phyloP scores from a whole-genome alignment of 2,888 invertebrate genomes.

The Brenthis ino region DNA sequence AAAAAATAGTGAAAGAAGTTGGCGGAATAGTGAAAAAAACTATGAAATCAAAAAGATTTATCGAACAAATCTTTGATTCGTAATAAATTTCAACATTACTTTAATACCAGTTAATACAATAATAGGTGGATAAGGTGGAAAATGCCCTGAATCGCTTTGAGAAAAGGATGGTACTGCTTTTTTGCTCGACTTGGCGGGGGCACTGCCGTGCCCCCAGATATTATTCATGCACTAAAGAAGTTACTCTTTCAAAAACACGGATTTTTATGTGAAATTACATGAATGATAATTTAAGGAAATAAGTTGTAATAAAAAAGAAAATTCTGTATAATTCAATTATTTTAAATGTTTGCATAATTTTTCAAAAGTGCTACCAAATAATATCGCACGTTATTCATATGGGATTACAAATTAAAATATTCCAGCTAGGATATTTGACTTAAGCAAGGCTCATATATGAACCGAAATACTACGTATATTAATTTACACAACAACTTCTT shows the following conservation, averaged over 20 bases:
- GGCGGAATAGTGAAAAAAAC: neutral
- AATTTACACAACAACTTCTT: conserved; percentile 41
- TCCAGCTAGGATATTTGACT: conserved; percentile 41
- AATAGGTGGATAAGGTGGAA: neutral
- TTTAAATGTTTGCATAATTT: too few species aligned
- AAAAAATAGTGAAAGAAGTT: neutral
- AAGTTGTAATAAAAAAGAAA: too few species aligned
- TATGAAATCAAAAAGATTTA: conserved; percentile 10
- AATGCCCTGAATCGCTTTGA: too few species aligned
- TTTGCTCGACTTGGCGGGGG: too few species aligned
- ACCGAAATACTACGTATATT: conserved; percentile 30
- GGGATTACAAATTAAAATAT: conserved; percentile 43
- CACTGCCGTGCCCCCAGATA: too few species aligned
- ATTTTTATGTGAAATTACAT: too few species aligned
- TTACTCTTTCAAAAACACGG: too few species aligned
- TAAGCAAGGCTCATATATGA: conserved; percentile 11
- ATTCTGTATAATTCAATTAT: too few species aligned
- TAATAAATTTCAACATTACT: neutral
- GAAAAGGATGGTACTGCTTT: too few species aligned
- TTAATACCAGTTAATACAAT: neutral
- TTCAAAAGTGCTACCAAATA: neutral
- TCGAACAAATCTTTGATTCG: conserved; percentile 3
- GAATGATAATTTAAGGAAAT: too few species aligned
- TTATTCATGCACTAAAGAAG: too few species aligned
- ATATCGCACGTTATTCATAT: neutral